Conservation (phyloP, 2,797 vertebrate species). For the Crypturellus tataupa region DNA sequence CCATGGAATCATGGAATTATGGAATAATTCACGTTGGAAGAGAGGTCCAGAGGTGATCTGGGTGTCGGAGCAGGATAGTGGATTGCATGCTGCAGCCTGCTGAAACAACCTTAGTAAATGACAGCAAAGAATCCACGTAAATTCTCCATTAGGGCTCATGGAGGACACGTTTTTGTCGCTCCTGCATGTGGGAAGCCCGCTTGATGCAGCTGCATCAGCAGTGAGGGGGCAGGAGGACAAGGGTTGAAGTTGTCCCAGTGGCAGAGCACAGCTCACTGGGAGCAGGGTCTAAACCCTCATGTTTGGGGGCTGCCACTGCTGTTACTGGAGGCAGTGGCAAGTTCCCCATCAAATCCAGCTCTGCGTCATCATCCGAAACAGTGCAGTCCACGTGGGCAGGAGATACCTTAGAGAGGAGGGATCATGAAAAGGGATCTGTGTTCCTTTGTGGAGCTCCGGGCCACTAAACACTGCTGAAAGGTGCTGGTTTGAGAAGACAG, state of each 20-base stretch:
- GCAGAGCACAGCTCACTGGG: background rate
- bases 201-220: background rate
- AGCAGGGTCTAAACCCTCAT: background rate
- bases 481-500: background rate
- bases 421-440: background rate
- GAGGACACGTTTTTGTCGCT: background rate
- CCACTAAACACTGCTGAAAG: background rate
- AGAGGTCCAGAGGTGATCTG: background rate
- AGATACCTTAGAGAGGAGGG: fast-evolving
- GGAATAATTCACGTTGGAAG: background rate
- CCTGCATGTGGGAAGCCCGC: background rate
- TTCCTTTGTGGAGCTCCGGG: conserved; percentile 12
- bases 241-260: background rate
- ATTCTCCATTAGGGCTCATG: background rate
- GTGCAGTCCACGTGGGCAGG: background rate
- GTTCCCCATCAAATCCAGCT: background rate
- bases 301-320: background rate
- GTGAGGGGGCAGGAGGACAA: background rate
- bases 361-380: background rate
- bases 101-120: background rate
- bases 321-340: background rate
- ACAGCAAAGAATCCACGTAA: background rate
- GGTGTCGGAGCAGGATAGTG: background rate
- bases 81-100: background rate
- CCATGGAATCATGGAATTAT: background rate